These are phyloP conservation scores for Eleutherodactylus coqui DNA, from an alignment of 2,797 vertebrate species.

Conservation along the genomic window DNA sequence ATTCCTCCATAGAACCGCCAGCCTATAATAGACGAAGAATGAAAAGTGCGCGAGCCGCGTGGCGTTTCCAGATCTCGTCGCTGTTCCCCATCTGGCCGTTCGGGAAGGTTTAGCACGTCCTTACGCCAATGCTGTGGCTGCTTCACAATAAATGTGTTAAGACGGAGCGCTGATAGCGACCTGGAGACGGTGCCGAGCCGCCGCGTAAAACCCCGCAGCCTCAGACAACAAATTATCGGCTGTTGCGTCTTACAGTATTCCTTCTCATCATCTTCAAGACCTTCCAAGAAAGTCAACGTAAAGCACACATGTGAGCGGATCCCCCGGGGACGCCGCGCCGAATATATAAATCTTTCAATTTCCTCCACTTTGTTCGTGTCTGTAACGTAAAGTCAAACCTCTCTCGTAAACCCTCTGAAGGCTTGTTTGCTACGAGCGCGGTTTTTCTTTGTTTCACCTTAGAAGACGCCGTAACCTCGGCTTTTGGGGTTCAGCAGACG, in stretches of 20 bases:
- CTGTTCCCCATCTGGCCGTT: slow-evolving; percentile 2
- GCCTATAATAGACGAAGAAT: neutral
- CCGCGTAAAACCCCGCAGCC: slow-evolving; percentile 36
- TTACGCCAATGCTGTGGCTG: slow-evolving; percentile 21
- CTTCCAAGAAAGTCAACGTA: slow-evolving; percentile 39
- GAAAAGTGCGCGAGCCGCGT: neutral
- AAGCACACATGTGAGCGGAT: slow-evolving; percentile 25
- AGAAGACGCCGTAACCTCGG: slow-evolving; percentile 19
- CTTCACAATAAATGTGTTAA: slow-evolving; percentile 41
- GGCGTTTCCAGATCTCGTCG: slow-evolving; percentile 9
- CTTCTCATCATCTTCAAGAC: slow-evolving; percentile 31
- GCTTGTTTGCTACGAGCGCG: neutral
- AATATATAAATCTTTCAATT: slow-evolving; percentile 33
- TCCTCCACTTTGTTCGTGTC: neutral
- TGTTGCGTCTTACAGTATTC: slow-evolving; percentile 23
- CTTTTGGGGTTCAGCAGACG: slow-evolving; percentile 9
- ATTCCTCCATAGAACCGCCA: neutral
- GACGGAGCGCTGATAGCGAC: slow-evolving; percentile 21
- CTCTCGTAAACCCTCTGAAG: slow-evolving; percentile 13
- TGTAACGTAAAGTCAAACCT: neutral
- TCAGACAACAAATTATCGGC: slow-evolving; percentile 57
- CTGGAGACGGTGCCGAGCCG: slow-evolving; percentile 35
- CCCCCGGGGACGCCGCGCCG: neutral
- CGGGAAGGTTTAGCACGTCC: slow-evolving; percentile 36
- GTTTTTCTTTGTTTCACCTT: slow-evolving; percentile 8